phyloP scores from a whole-genome alignment of 1,140 invertebrate species.

The Atta texana region DNA sequence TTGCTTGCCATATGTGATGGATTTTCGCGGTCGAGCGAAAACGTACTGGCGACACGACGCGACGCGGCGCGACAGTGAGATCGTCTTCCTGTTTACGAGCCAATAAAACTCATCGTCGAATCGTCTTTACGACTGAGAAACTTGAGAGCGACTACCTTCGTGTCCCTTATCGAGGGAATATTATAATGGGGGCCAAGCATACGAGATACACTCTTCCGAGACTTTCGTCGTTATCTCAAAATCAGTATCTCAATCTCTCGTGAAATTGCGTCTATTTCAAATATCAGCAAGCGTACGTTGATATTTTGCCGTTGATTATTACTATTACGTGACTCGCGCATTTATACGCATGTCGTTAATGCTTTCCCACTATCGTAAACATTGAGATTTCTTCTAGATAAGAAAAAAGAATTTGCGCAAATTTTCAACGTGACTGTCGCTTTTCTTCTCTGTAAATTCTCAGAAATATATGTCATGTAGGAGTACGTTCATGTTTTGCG shows the following conservation, averaged over 20 bases:
- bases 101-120: constrained; percentile 45
- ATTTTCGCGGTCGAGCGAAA: constrained; percentile 40
- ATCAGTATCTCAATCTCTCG: not conserved
- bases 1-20: constrained; percentile 5
- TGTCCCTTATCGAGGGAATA: constrained; percentile 28
- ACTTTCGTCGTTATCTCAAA: constrained; percentile 54
- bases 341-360: constrained; percentile 38
- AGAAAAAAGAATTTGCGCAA: not conserved
- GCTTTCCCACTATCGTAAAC: constrained; percentile 11
- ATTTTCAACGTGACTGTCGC: not conserved
- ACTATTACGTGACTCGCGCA: constrained; percentile 11
- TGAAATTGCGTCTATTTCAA: constrained; percentile 35
- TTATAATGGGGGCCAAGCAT: constrained; percentile 31
- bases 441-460: not conserved
- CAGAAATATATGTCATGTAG: not conserved
- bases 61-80: not conserved
- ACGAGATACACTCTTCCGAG: not conserved
- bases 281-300: not conserved
- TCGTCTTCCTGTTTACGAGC: constrained; percentile 43
- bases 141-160: constrained; percentile 23
- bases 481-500: not conserved
- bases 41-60: not conserved
- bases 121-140: constrained; percentile 44
- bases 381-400: constrained; percentile 22
- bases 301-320: constrained; percentile 30